Percentiles rank a stretch among this genome's conserved stretches.
Conservation (phyloP, 2,113 vertebrate genomes). For the Lophura nycthemera region DNA sequence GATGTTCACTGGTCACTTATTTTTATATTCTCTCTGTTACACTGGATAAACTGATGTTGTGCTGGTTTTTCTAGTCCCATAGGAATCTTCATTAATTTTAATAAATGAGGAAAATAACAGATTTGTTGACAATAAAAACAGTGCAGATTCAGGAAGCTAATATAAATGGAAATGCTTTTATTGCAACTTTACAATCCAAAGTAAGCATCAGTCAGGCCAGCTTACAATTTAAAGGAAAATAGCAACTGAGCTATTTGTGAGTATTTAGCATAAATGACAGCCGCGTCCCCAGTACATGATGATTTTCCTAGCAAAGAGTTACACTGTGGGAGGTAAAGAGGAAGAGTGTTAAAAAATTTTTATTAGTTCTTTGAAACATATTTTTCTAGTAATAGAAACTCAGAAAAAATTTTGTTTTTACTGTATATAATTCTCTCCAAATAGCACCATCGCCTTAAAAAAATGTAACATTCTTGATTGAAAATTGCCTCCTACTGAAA, state of each 20-base stretch:
- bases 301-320: neutral
- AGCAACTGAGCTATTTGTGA: neutral
- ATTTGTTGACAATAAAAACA: slow-evolving; percentile 1
- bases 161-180: neutral
- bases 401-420: neutral
- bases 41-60: neutral
- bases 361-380: neutral
- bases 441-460: neutral
- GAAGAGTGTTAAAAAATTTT: neutral
- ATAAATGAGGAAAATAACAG: slow-evolving; percentile 5
- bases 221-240: neutral
- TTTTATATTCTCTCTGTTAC: neutral
- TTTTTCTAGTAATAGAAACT: neutral
- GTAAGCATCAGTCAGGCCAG: neutral
- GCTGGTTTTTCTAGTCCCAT: neutral
- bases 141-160: neutral
- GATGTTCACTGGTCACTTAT: neutral
- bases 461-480: neutral
- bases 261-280: neutral
- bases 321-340: neutral
- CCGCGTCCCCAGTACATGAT: neutral
- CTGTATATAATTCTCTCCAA: neutral
- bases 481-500: neutral
- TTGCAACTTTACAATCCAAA: neutral
- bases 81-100: neutral